These are phyloP conservation scores for Oligia fasciuncula DNA, from an alignment of 2,888 invertebrate genomes.

Conservation along the genomic window DNA sequence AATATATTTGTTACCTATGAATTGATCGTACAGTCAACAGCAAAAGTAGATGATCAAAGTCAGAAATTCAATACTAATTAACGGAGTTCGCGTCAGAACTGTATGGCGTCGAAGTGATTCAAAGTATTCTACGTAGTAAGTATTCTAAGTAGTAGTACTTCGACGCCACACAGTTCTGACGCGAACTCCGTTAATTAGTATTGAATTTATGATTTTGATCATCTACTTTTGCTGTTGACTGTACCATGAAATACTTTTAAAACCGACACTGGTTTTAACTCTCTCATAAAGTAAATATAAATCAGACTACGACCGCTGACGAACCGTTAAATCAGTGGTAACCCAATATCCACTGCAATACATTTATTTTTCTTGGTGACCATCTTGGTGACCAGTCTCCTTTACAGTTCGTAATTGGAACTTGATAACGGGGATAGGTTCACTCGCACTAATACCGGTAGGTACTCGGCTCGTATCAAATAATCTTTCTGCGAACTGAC, in stretches of 20 bases:
- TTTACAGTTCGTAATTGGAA: slow-evolving; percentile 24
- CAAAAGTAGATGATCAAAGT: too few species aligned
- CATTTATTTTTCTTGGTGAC: slow-evolving; percentile 9
- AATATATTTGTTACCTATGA: not conserved
- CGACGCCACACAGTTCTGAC: too few species aligned
- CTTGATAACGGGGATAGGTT: not conserved
- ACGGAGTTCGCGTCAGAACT: too few species aligned
- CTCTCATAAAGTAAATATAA: too few species aligned
- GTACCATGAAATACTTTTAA: not conserved
- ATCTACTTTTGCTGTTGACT: too few species aligned
- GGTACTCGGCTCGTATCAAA: not conserved
- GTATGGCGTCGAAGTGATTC: too few species aligned
- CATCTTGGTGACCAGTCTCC: not conserved
- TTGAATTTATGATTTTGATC: too few species aligned
- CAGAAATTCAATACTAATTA: too few species aligned
- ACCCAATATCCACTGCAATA: slow-evolving; percentile 6
- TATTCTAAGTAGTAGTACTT: too few species aligned
- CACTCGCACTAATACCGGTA: slow-evolving; percentile 12
- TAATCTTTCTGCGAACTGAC: not conserved
- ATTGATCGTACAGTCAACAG: too few species aligned
- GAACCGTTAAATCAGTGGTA: slow-evolving; percentile 24
- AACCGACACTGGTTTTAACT: slow-evolving; percentile 2
- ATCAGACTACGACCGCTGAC: slow-evolving; percentile 4
- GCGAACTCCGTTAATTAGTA: too few species aligned
- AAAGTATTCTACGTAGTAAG: too few species aligned